Evolutionary conservation across 2,113 vertebrate species (phyloP).

Genomic region (Oenanthe oenanthe): DNA sequence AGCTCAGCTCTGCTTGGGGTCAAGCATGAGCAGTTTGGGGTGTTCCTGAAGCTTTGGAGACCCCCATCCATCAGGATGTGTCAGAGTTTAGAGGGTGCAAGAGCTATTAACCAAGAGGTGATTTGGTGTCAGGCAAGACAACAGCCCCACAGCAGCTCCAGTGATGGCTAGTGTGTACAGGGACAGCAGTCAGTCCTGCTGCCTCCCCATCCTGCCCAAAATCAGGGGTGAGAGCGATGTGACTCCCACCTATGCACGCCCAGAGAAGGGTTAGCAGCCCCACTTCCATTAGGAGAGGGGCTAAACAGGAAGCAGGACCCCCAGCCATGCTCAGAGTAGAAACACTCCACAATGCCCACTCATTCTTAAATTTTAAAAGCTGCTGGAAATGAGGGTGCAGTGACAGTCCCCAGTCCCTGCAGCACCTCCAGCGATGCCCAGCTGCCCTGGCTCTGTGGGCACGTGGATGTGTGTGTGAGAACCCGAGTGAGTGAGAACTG

Average conservation of each 20-base stretch:
- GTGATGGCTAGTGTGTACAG: rapidly evolving
- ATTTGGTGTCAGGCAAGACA: rapidly evolving
- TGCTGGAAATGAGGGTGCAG: neutral
- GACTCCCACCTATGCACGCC: too few species aligned
- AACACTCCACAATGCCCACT: neutral
- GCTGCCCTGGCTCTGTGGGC: neutral
- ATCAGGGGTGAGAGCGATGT: neutral
- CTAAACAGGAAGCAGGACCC: neutral
- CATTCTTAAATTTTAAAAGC: neutral
- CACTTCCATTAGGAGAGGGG: neutral
- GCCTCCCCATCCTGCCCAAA: neutral
- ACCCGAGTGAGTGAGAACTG: neutral
- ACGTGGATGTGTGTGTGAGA: conserved; percentile 17
- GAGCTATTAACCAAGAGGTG: neutral
- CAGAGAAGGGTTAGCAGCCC: neutral
- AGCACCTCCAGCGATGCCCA: rapidly evolving
- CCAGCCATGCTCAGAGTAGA: neutral
- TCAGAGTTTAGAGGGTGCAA: neutral
- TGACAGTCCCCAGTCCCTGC: rapidly evolving
- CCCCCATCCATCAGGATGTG: neutral
- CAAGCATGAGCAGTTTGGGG: neutral
- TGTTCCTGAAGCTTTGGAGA: neutral
- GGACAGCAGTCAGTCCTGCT: neutral
- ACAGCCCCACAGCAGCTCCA: neutral
- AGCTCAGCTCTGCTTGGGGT: neutral